Evolutionary conservation across 2,797 vertebrate species (phyloP).

Genomic region (Myripristis murdjan): DNA sequence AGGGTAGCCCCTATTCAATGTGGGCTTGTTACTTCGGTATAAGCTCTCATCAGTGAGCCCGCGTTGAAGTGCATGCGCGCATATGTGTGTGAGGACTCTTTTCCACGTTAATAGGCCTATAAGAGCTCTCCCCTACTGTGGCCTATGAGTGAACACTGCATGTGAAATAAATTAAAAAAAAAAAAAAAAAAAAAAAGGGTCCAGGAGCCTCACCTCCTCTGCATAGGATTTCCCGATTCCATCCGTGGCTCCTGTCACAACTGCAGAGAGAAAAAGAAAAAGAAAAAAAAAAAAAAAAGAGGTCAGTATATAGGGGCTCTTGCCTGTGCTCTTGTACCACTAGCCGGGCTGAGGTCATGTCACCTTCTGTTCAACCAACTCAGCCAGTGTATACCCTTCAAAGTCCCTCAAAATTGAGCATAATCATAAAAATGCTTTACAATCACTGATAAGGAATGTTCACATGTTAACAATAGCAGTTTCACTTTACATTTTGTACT

Average conservation of each 20-base stretch:
- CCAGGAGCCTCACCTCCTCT: conserved; percentile 90
- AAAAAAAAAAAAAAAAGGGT: conserved; percentile 70
- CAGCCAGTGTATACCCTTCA: too few relatives aligned
- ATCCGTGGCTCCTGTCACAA: conserved; percentile 97
- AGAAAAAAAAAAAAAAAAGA: too few relatives aligned
- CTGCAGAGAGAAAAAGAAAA: conserved; percentile 78
- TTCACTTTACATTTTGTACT: too few relatives aligned
- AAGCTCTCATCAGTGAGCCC: conserved; percentile 15
- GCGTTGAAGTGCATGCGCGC: conserved; percentile 18
- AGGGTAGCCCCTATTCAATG: conserved; percentile 39
- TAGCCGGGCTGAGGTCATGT: neutral
- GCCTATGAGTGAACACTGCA: conserved; percentile 61
- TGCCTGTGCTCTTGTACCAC: neutral
- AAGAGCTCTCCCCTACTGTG: conserved; percentile 64
- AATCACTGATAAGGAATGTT: too few relatives aligned
- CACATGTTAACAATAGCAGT: too few relatives aligned
- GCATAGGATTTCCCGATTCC: conserved; percentile 98
- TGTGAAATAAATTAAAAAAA: too few relatives aligned
- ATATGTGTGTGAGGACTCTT: conserved; percentile 25
- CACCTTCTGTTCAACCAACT: neutral
- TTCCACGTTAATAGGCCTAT: conserved; percentile 53
- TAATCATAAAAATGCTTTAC: too few relatives aligned
- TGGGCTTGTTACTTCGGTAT: conserved; percentile 24
- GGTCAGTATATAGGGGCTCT: conserved; percentile 28
- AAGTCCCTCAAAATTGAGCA: too few relatives aligned